phyloP scores from a whole-genome alignment of 1,140 invertebrate genomes.

The Drosophila repletoides region DNA sequence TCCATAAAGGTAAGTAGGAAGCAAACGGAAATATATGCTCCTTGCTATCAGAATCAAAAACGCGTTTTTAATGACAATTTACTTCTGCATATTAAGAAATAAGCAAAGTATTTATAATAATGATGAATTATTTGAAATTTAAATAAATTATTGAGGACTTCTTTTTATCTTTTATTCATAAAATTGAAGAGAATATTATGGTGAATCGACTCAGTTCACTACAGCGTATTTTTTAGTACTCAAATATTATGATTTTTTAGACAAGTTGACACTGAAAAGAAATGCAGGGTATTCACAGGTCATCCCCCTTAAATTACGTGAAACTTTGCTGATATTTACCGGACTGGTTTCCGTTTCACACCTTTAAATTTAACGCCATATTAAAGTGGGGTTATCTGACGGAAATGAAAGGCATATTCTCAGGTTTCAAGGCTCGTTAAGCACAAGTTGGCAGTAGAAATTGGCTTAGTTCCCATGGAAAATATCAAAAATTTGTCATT shows the following conservation, averaged over 20 bases:
- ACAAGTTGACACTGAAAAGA: neutral
- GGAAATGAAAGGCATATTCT: neutral
- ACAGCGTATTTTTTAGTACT: too few species aligned
- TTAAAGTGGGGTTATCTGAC: conserved; percentile 15
- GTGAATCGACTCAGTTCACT: too few species aligned
- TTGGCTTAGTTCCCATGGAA: neutral
- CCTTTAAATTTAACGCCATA: conserved; percentile 26
- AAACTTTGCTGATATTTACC: neutral
- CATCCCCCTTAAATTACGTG: neutral
- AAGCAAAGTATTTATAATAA: too few species aligned
- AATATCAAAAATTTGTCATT: neutral
- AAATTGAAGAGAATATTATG: too few species aligned
- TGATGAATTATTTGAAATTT: too few species aligned
- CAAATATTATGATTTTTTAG: neutral
- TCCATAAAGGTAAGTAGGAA: too few species aligned
- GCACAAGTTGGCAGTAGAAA: conserved; percentile 4
- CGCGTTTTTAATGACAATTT: too few species aligned
- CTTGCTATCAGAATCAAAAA: too few species aligned
- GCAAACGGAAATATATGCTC: too few species aligned
- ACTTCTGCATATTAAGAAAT: too few species aligned
- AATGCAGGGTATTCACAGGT: neutral
- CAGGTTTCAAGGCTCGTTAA: conserved; percentile 54
- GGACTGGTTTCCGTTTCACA: conserved; percentile 3
- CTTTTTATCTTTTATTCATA: too few species aligned
- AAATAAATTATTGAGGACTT: too few species aligned